Conservation (phyloP, 2,113 vertebrate genomes). For the Heterochromis multidens region DNA sequence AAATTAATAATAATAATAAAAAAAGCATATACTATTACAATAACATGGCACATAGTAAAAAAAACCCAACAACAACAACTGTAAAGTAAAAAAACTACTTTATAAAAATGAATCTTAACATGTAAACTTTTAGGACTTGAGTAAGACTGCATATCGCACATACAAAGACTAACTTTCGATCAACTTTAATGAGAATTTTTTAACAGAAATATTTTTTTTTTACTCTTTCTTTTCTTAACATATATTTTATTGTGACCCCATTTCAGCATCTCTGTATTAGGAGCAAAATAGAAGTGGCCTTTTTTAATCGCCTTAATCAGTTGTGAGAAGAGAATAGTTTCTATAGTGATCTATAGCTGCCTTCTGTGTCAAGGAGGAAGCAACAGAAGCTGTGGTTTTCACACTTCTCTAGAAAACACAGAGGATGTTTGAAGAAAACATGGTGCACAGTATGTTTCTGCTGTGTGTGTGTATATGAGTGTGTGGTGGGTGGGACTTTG, state of each 20-base stretch:
- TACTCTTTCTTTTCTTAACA: not conserved
- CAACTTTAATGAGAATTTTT: accelerated
- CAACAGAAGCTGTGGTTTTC: not conserved
- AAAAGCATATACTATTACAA: accelerated
- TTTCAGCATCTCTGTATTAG: not conserved
- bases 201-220: not conserved
- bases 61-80: accelerated
- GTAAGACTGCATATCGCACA: too few species aligned
- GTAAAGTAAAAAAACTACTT: not conserved
- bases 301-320: not conserved
- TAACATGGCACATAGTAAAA: accelerated
- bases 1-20: not conserved
- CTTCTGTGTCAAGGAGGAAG: not conserved
- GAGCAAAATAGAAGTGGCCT: accelerated
- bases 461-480: accelerated
- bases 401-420: not conserved
- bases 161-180: not conserved
- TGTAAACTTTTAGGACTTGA: not conserved
- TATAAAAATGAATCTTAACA: not conserved
- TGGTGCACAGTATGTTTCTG: not conserved
- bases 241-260: not conserved
- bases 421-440: not conserved
- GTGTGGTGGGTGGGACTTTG: not conserved
- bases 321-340: not conserved
- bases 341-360: not conserved